phyloP scores from a whole-genome alignment of 53 echinoderm and acorn worm genomes.

The Arbacia lixula region DNA sequence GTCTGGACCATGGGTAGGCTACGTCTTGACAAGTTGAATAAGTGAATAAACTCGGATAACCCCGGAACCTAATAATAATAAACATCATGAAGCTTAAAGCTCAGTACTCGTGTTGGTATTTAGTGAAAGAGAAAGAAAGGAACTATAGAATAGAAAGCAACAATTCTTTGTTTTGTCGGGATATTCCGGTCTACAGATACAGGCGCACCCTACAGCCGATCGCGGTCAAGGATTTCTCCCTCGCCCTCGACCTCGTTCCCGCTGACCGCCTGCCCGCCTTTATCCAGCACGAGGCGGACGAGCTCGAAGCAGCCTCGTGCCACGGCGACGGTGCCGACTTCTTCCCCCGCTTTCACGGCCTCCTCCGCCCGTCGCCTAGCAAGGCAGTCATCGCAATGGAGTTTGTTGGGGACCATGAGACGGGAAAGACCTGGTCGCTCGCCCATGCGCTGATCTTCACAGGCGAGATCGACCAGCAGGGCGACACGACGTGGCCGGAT shows the following conservation, averaged over 20 bases:
- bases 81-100: no score
- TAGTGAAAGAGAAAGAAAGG: no score
- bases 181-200: no score
- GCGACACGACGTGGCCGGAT: constrained; percentile 11
- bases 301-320: background rate
- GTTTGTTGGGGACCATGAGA: constrained; percentile 19
- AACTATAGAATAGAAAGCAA: no score
- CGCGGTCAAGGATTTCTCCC: constrained; percentile 21
- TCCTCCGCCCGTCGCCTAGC: background rate
- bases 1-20: no score
- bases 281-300: constrained; percentile 16
- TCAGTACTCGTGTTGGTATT: no score
- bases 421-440: background rate
- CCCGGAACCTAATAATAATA: no score
- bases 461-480: background rate
- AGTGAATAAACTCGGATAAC: no score
- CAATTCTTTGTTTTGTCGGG: no score
- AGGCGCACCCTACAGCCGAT: constrained; percentile 9
- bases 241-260: background rate
- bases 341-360: constrained; percentile 18
- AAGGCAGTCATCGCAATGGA: constrained; percentile 8
- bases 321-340: background rate
- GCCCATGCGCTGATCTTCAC: background rate
- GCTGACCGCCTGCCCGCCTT: background rate
- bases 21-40: no score